Evolutionary conservation across 2,113 vertebrate species (phyloP), one percentile per base, ranked within the genome.

Genomic region (Xenopus tropicalis): DNA sequence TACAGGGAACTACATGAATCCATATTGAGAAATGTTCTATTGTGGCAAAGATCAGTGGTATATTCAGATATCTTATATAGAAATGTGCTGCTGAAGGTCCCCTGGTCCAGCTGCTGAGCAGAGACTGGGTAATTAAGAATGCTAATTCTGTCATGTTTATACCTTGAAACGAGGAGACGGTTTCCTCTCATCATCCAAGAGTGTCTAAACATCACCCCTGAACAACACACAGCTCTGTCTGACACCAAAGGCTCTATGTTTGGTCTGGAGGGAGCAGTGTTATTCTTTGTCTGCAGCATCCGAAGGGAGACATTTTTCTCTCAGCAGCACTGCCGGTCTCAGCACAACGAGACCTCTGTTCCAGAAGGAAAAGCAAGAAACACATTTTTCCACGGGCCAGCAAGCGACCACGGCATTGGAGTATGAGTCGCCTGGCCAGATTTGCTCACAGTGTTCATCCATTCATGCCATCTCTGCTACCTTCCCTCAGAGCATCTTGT

Each of bases 261-360:
- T 76, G 73, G 73, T 68, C 73, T 76, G 73, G 73, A 76, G 73
- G 73, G 73, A 76, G 73, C 66, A 76, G 66, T 76, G 73, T 76
- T 76, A 76, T 76, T 76, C 73, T 76, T 76, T 69, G 73, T 76
- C 73, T 76, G 73, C 73, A 76, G 73, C 73, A 76, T 76, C 73
- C 73, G 73, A 76, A 66, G 73, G 73, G 73, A 76, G 73, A 76
- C 73, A 76, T 76, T 76, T 76, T 76, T 76, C 73, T 76, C 73
- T 76, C 73, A 76, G 73, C 73, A 76, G 73, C 73, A 76, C 73
- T 76, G 73, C 73, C 73, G 73, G 73, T 76, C 73, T 69, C 73
- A 14, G 73, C 73, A 76, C 73, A 76, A 76, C 73, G 73, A 76
- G 73, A 69, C 66, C 57, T 76, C 73, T 76, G 73, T 76, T 76